Evolutionary conservation across 2,888 invertebrate genomes (phyloP).

Genomic region (Pterostichus madidus): DNA sequence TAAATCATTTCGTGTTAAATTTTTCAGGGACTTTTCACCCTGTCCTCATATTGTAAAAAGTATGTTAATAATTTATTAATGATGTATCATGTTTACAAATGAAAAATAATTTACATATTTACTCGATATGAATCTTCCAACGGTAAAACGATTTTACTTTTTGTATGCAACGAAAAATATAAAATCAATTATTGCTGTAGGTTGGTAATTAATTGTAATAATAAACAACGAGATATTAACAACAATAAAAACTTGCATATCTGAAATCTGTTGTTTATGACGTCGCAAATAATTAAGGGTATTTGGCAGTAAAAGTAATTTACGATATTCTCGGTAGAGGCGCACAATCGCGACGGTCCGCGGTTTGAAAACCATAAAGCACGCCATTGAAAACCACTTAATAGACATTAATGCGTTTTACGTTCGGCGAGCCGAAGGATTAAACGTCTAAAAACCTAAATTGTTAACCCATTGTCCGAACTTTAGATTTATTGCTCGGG

Average conservation of each 20-base stretch:
- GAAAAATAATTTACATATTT: not conserved
- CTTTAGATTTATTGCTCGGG: conserved; percentile 45
- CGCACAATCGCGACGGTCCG: not conserved
- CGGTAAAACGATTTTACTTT: too few species aligned
- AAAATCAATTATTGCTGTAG: conserved; percentile 43
- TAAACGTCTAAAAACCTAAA: conserved; percentile 39
- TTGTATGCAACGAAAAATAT: not conserved
- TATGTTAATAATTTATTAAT: conserved; percentile 17
- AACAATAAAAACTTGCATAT: conserved; percentile 28
- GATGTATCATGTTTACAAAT: conserved; percentile 25
- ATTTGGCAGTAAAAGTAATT: conserved; percentile 54
- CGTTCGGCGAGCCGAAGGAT: conserved; percentile 41
- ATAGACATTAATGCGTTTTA: conserved; percentile 65
- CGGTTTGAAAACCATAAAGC: conserved; percentile 58
- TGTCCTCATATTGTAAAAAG: too few species aligned
- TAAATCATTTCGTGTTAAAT: too few species aligned
- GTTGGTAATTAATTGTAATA: conserved; percentile 19
- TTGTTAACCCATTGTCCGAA: conserved; percentile 58
- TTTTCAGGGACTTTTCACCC: too few species aligned
- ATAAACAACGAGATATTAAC: conserved; percentile 46
- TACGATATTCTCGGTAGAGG: conserved; percentile 49
- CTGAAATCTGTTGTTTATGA: conserved; percentile 52
- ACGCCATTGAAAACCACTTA: conserved; percentile 64
- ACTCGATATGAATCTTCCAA: too few species aligned
- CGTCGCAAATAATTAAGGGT: conserved; percentile 57